A percentile compares a stretch with the other conserved stretches of the same genome.
Evolutionary conservation across 2,888 invertebrate species (phyloP).

Genomic region (Cataglyphis albicans): DNA sequence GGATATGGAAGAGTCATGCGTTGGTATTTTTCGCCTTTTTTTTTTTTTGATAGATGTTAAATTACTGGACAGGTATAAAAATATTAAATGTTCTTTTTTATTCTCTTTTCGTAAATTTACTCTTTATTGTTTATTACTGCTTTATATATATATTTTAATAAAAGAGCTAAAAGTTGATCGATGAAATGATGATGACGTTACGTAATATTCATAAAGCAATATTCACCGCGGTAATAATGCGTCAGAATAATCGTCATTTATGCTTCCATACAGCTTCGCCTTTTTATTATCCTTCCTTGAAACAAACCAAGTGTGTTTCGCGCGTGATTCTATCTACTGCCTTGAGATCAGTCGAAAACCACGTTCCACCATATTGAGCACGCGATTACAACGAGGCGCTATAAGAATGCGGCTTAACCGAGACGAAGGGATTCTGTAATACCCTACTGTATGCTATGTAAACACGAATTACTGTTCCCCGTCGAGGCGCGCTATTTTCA

Average conservation of each 20-base stretch:
- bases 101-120: background rate
- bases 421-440: conserved; percentile 67
- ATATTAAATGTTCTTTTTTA: background rate
- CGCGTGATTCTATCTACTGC: conserved; percentile 73
- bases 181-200: background rate
- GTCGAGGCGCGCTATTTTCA: conserved; percentile 42
- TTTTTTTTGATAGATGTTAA: background rate
- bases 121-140: background rate
- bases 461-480: conserved; percentile 60
- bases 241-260: conserved; percentile 25
- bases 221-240: background rate
- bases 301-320: conserved; percentile 70
- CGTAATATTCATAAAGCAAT: background rate
- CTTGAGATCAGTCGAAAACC: conserved; percentile 76
- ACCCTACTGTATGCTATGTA: conserved; percentile 57
- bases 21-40: background rate
- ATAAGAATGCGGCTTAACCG: conserved; percentile 69
- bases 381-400: conserved; percentile 69
- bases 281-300: conserved; percentile 61
- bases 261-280: conserved; percentile 34
- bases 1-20: background rate
- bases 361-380: conserved; percentile 71
- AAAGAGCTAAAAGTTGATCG: background rate
- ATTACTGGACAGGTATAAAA: background rate
- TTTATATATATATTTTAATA: background rate